Conservation (phyloP, 2,888 invertebrate genomes). For the Ichneumon xanthorius region DNA sequence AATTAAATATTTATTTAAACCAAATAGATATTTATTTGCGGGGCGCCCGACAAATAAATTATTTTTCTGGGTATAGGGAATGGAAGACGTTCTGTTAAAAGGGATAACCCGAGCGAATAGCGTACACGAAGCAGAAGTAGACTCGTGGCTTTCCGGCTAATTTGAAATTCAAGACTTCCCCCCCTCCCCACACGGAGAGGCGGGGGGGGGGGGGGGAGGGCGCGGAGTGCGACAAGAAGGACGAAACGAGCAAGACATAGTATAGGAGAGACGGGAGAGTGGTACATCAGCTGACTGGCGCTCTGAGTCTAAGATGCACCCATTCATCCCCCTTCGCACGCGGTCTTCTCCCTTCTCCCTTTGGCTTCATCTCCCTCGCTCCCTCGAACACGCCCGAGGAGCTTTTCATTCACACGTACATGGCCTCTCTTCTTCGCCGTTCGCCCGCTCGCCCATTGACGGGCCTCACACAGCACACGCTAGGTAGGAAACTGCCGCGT, state of each 20-base stretch:
- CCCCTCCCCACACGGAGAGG: slow-evolving; percentile 34
- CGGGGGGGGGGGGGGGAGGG: slow-evolving; percentile 12
- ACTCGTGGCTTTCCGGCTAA: slow-evolving; percentile 68
- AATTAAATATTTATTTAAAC: no score
- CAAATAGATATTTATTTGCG: no score
- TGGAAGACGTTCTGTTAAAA: neutral
- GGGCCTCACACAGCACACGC: slow-evolving; percentile 62
- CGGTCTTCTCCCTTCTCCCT: slow-evolving; percentile 55
- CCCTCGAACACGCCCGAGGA: slow-evolving; percentile 31
- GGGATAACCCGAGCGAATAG: slow-evolving; percentile 24
- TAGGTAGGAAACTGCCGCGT: slow-evolving; percentile 35
- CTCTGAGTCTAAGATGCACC: slow-evolving; percentile 76
- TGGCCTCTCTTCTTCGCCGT: slow-evolving; percentile 63
- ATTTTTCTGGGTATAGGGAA: no score
- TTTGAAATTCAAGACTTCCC: slow-evolving; percentile 75
- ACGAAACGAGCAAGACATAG: slow-evolving; percentile 12
- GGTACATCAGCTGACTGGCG: slow-evolving; percentile 73
- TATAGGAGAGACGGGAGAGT: slow-evolving; percentile 19
- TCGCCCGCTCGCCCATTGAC: slow-evolving; percentile 77
- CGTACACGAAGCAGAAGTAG: slow-evolving; percentile 48
- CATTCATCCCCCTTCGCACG: slow-evolving; percentile 71
- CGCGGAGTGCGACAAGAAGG: slow-evolving; percentile 19
- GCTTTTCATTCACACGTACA: slow-evolving; percentile 77
- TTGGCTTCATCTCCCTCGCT: slow-evolving; percentile 26
- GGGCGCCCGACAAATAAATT: no score